Evolutionary conservation across 1,140 invertebrate species (phyloP).

Genomic region (Neuroterus valhalla): DNA sequence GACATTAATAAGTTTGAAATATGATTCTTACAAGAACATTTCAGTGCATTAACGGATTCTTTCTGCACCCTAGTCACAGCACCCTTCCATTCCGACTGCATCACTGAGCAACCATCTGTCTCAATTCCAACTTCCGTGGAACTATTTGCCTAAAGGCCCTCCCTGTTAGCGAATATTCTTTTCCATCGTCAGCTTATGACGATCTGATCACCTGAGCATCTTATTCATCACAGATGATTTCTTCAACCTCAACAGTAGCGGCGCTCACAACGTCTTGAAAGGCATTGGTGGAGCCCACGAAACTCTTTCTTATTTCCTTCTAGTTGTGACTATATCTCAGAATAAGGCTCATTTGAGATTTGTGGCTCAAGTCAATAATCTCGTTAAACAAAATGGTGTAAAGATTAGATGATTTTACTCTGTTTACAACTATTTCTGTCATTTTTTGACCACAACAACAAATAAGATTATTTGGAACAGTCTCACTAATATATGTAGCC

Average conservation of each 20-base stretch:
- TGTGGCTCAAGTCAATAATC: too few species aligned
- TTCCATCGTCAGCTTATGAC: slow-evolving; percentile 15
- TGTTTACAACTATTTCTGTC: slow-evolving; percentile 42
- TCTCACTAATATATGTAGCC: slow-evolving; percentile 54
- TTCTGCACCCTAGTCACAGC: slow-evolving; percentile 43
- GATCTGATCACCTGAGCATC: not conserved
- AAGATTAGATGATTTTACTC: slow-evolving; percentile 38
- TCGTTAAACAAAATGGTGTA: slow-evolving; percentile 56
- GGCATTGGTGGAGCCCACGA: slow-evolving; percentile 51
- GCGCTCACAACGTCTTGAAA: slow-evolving; percentile 23
- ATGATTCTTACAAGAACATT: slow-evolving; percentile 55
- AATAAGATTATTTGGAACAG: slow-evolving; percentile 57
- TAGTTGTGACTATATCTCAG: slow-evolving; percentile 46
- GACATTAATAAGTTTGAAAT: slow-evolving; percentile 53
- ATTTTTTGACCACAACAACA: slow-evolving; percentile 49
- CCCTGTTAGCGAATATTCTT: slow-evolving; percentile 34
- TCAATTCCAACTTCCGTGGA: slow-evolving; percentile 50
- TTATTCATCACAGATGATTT: slow-evolving; percentile 23
- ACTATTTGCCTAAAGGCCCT: slow-evolving; percentile 46
- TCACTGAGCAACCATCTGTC: too few species aligned
- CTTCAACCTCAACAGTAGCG: slow-evolving; percentile 21
- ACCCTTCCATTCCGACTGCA: slow-evolving; percentile 47
- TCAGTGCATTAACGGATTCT: slow-evolving; percentile 48
- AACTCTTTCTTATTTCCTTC: slow-evolving; percentile 48
- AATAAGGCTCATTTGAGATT: too few species aligned